Evolutionary conservation across 2,888 invertebrate species (phyloP).

Genomic region (Latheticus oryzae): DNA sequence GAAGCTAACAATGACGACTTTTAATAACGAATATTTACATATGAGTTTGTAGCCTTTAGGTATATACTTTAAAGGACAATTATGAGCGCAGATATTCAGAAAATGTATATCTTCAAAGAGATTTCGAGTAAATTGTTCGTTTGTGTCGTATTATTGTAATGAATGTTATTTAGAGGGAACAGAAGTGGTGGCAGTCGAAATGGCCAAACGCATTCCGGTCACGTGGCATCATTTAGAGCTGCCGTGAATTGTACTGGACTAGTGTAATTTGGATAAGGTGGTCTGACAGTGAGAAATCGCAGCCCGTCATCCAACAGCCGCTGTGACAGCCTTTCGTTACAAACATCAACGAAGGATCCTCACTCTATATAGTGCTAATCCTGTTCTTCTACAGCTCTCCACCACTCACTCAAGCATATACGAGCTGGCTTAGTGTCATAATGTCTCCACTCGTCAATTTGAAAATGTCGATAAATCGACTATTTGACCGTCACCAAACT

Average conservation of each 20-base stretch:
- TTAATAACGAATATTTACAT: conserved; percentile 34
- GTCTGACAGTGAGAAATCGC: conserved; percentile 63
- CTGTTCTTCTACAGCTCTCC: conserved; percentile 36
- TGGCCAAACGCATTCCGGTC: conserved; percentile 57
- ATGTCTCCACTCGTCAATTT: conserved; percentile 30
- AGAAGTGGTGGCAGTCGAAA: conserved; percentile 44
- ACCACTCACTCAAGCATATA: conserved; percentile 33
- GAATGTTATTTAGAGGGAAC: conserved; percentile 49
- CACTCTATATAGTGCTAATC: conserved; percentile 39
- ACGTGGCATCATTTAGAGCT: conserved; percentile 60
- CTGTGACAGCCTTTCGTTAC: conserved; percentile 58
- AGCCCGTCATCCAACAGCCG: conserved; percentile 60
- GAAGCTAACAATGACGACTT: conserved; percentile 21
- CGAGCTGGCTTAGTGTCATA: conserved; percentile 45
- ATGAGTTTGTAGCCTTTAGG: conserved; percentile 29
- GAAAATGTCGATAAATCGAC: conserved; percentile 34
- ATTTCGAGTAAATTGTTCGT: conserved; percentile 48
- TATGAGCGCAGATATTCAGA: conserved; percentile 45
- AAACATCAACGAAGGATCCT: conserved; percentile 52
- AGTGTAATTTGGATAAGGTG: conserved; percentile 62
- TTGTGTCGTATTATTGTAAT: conserved; percentile 52
- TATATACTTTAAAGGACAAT: conserved; percentile 42
- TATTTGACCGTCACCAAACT: conserved; percentile 44
- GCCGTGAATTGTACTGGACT: conserved; percentile 58
- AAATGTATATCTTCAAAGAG: conserved; percentile 47